Conservation (phyloP, 2,888 invertebrate species). For the Schrankia costaestrigalis region DNA sequence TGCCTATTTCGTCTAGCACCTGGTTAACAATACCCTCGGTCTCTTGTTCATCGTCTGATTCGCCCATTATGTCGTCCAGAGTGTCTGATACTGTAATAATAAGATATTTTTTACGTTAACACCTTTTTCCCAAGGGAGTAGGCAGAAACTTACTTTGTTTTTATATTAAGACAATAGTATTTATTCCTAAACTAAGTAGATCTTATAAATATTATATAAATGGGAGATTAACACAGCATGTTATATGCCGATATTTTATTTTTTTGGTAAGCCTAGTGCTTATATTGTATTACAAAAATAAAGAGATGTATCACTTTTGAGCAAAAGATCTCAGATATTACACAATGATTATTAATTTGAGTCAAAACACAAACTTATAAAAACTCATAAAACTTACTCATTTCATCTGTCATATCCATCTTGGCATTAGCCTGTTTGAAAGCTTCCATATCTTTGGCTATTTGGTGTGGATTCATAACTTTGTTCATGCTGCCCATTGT, state of each 20-base stretch:
- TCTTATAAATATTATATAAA: no score
- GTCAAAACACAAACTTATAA: background rate
- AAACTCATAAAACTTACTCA: conserved; percentile 83
- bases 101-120: background rate
- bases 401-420: conserved; percentile 98
- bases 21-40: conserved; percentile 92
- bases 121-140: no score
- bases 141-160: no score
- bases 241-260: no score
- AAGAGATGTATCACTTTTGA: no score
- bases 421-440: conserved; percentile 92
- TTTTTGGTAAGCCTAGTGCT: no score
- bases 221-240: no score
- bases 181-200: no score
- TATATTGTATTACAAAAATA: no score
- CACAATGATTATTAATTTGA: background rate
- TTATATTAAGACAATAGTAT: no score
- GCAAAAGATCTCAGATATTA: background rate
- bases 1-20: conserved; percentile 97
- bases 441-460: conserved; percentile 90
- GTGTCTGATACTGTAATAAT: conserved; percentile 88
- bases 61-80: conserved; percentile 92
- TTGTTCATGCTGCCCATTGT: conserved; percentile 95
- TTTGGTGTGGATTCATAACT: conserved; percentile 91
- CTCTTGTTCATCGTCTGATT: conserved; percentile 95